Evolutionary conservation across 2,888 invertebrate species (phyloP), one percentile per base, ranked within the genome.

Genomic region (Platycheirus albimanus): DNA sequence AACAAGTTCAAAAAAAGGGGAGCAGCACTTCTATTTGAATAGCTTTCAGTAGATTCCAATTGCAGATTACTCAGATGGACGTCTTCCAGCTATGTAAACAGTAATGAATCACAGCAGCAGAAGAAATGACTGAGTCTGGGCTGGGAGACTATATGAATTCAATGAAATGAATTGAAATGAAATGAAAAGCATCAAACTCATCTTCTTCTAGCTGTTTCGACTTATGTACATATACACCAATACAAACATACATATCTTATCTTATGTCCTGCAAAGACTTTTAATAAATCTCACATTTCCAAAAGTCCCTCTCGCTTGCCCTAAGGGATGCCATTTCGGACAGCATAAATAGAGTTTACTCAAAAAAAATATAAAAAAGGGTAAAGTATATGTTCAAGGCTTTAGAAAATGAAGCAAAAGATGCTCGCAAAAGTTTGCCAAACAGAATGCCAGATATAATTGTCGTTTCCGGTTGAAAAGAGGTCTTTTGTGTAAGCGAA

Each of bases 21-120:
- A 43, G 13, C 45, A 45, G 43, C 63, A 30, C 30, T 70, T 80
- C 64, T 52, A 80, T 80, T 76, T 81, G 81, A 81, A 81, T 76
- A 81, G 81, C 71, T 81, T 81, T 67, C 67, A 76, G 76, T 54
- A 76, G 81, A 81, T 81, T 81, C 76, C 76, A 76, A 76, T 76
- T 81, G 81, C 52, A 81, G 81, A 81, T 81, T 67, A 81, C 70
- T 70, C 61, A 61, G 17, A 61, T 61, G 45, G 51, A 67, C 63
- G 54, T 63, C 71, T 71, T 72, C 61, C 71, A 76, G 71, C 81
- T 81, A 81, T 41, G 71, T 67, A 71, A 81, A 81, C 71, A 81
- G 76, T 81, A 81, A 81, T 81, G 81, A 81, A 76, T 81, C 71
- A 81, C 52, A 61, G 61, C 61, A 61, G 17, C 43, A 15, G 19